A percentile compares a stretch with the other conserved stretches of the same genome.
These are phyloP conservation scores for Ramazzottius varieornatus DNA, from an alignment of 2,888 invertebrate species.

Conservation along the genomic window DNA sequence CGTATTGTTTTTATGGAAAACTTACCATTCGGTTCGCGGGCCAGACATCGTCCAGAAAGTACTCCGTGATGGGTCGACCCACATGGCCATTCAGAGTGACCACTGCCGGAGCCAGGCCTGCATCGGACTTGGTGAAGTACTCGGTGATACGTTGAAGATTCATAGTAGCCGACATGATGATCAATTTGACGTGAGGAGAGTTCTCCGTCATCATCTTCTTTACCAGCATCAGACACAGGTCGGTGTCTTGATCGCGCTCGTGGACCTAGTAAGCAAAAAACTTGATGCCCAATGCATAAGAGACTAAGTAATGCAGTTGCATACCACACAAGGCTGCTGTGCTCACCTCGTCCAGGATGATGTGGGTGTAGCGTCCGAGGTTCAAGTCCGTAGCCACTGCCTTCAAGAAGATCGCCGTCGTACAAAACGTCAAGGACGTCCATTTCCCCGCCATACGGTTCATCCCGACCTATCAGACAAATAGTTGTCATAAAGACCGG, in stretches of 20 bases:
- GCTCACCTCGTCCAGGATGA: neutral
- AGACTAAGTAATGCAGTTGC: too few species aligned
- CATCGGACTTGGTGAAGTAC: neutral
- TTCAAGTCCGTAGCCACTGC: neutral
- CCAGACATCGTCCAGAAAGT: neutral
- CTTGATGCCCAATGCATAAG: too few species aligned
- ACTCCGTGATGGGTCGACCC: neutral
- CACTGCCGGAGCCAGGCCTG: neutral
- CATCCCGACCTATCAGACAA: neutral
- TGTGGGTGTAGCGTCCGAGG: neutral
- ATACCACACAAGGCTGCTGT: too few species aligned
- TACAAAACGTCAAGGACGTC: neutral
- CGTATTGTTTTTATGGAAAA: too few species aligned
- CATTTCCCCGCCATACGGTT: neutral
- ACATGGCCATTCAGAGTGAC: neutral
- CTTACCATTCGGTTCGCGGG: too few species aligned
- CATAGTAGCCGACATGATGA: neutral
- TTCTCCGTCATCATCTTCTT: neutral
- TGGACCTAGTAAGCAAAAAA: neutral
- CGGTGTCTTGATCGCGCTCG: neutral
- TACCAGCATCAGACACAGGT: neutral
- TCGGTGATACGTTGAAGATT: neutral
- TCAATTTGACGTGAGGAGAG: neutral
- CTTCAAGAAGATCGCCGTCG: neutral
- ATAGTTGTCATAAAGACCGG: too few species aligned